Conservation (phyloP, 2,888 invertebrate genomes). For the Beris chalybata region DNA sequence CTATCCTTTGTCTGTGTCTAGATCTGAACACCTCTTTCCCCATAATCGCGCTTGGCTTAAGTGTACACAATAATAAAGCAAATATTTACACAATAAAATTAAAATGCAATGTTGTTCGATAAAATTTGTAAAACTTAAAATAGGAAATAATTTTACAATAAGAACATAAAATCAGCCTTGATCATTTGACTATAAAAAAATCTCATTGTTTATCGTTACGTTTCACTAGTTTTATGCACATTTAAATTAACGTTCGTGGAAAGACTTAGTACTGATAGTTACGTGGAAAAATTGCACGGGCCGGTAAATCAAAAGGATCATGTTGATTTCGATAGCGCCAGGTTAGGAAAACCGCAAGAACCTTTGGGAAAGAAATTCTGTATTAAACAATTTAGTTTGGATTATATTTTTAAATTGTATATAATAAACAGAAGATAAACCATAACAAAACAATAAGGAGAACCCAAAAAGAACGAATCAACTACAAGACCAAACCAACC, state of each 20-base stretch:
- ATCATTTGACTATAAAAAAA: slow-evolving; percentile 24
- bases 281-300: slow-evolving; percentile 71
- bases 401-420: background rate
- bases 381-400: slow-evolving; percentile 48
- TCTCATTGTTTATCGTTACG: slow-evolving; percentile 12
- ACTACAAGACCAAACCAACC: too few relatives aligned
- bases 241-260: slow-evolving; percentile 1
- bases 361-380: slow-evolving; percentile 56
- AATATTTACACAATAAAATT: background rate
- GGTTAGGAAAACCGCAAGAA: slow-evolving; percentile 79
- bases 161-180: slow-evolving; percentile 32
- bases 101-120: background rate
- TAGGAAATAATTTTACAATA: background rate
- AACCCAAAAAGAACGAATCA: background rate
- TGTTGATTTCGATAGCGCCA: slow-evolving; percentile 80
- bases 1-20: too few relatives aligned
- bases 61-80: too few relatives aligned
- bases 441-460: background rate
- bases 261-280: slow-evolving; percentile 51
- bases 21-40: too few relatives aligned
- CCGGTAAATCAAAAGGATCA: slow-evolving; percentile 72
- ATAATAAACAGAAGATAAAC: background rate
- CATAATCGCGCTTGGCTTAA: too few relatives aligned
- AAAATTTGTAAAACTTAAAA: slow-evolving; percentile 13
- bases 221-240: slow-evolving; percentile 3